Base-by-base conservation (phyloP, 2,797 vertebrate species). In the Melanogrammus aeglefinus region DNA sequence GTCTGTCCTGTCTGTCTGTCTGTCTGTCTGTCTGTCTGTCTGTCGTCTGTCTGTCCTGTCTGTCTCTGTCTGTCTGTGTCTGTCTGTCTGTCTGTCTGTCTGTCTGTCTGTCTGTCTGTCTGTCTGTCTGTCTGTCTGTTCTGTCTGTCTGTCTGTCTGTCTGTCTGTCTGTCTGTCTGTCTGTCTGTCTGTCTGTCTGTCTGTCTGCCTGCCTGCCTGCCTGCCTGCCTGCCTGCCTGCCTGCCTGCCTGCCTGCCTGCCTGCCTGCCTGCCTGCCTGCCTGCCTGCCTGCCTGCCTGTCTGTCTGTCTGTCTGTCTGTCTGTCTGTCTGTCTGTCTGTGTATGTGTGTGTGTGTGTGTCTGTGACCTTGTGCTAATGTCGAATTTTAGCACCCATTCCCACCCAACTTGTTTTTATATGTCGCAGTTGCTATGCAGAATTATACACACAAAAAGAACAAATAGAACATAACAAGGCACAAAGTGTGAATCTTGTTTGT, bases 141-240 rank as follows among this genome's bases (percentile, higher is more conserved):
- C n/a, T 21, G 57, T 21, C 2, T 10, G 63, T 66, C n/a, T 66
- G 21, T 66, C n/a, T 66, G 63, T 66, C 2, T 66, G 21, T 9
- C n/a, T n/a, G 35, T 38, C 18, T 76, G 33, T 38, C 51, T 66
- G 75, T 38, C 16, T 75, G 75, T 63, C 51, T 73, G 51, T 69
- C 16, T 66, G 36, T 63, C 10, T 63, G 57, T 16, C 1, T 63
- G 57, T 63, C 10, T 63, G 57, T 16, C 1, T 63, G 57, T 16
- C 18, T 76, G 33, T 38, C 51, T 66, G 75, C 27, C 16, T 75
- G 75, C 36, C 51, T 73, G 51, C 51, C 16, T 66, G 36, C n/a
- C 10, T 63, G 57, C 4, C 1, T 63, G 57, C n/a, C 10, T 63
- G 57, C 4, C 1, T 63, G 57, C n/a, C n/a, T n/a, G 35, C 24